Conservation (phyloP, 2,888 invertebrate species). For the Agrochola litura region DNA sequence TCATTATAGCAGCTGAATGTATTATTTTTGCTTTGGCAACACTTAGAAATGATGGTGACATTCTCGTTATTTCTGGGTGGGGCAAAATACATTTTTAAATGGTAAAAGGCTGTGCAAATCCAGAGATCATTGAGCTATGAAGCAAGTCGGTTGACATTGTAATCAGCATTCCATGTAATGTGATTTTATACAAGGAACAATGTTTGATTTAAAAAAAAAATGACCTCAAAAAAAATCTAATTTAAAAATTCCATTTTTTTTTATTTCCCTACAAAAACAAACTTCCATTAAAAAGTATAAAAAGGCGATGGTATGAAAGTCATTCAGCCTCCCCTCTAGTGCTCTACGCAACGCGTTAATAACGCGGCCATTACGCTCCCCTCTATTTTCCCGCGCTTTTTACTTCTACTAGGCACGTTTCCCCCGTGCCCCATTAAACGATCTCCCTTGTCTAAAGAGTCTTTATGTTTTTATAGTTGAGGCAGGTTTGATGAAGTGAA, state of each 20-base stretch:
- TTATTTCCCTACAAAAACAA: slow-evolving; percentile 37
- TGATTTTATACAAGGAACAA: too few species aligned
- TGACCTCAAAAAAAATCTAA: not conserved
- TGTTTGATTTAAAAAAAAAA: too few species aligned
- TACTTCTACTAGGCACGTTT: slow-evolving; percentile 47
- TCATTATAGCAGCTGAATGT: too few species aligned
- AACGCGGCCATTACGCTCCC: slow-evolving; percentile 49
- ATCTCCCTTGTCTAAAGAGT: slow-evolving; percentile 25
- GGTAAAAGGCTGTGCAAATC: too few species aligned
- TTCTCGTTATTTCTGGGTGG: too few species aligned
- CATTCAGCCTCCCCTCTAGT: slow-evolving; percentile 55
- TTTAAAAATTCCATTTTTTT: slow-evolving; percentile 5
- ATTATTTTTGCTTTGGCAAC: too few species aligned
- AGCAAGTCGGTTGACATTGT: too few species aligned
- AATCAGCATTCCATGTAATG: too few species aligned
- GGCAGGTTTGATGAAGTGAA: slow-evolving; percentile 21
- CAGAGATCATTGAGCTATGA: too few species aligned
- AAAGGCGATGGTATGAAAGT: slow-evolving; percentile 45
- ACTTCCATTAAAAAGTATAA: slow-evolving; percentile 61
- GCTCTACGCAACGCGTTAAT: slow-evolving; percentile 57
- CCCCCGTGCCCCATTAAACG: slow-evolving; percentile 70
- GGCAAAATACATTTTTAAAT: too few species aligned
- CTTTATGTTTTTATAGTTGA: slow-evolving; percentile 35
- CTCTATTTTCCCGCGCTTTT: slow-evolving; percentile 59
- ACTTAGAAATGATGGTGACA: too few species aligned